Base-by-base conservation (phyloP, 2,888 invertebrate species). In the Drosophila cyrtoloma region DNA sequence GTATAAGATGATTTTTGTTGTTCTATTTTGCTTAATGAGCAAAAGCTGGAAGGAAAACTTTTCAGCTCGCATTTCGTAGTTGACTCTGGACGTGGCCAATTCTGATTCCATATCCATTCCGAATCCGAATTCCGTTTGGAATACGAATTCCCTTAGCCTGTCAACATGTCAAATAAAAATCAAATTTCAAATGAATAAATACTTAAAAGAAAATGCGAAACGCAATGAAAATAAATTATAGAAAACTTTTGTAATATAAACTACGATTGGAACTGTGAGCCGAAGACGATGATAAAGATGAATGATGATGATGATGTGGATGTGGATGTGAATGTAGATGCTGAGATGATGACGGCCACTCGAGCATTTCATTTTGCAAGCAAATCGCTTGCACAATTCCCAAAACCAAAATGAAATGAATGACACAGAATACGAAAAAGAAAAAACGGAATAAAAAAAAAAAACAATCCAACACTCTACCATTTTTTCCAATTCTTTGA, bases 161-260 rank as follows among this genome's bases (percentile, higher is more conserved):
- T 86, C 90, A 86, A 86, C 75, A 86, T 90, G 86, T 89, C 86
- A 90, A 90, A 90, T 90, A 90, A 90, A 90, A 89, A 87, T 87
- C 90, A 89, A 84, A 87, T 87, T 90, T 87, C 90, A 86, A 90
- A 89, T 86, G 82, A 79, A 86, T 86, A 85, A 82, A 82, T 84
- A 80, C 80, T 72, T 64, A 53, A 76, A 83, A 86, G 75, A 75
- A 81, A 86, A 81, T 74, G 73, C 79, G 79, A 81, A 79, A 79
- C 74, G 86, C 82, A 90, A 89, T 84, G 90, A 89, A 87, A 90
- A 87, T 89, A 87, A 90, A 89, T 90, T 90, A 87, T 89, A 76
- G 70, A 66, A 81, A 85, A 88, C 84, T 86, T 86, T 88, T 90
- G 79, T 83, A 83, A 88, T 88, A 88, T 85, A 82, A 86, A 87